Base-by-base conservation (phyloP, 2,113 vertebrate species). In the Lagenorhynchus albirostris region DNA sequence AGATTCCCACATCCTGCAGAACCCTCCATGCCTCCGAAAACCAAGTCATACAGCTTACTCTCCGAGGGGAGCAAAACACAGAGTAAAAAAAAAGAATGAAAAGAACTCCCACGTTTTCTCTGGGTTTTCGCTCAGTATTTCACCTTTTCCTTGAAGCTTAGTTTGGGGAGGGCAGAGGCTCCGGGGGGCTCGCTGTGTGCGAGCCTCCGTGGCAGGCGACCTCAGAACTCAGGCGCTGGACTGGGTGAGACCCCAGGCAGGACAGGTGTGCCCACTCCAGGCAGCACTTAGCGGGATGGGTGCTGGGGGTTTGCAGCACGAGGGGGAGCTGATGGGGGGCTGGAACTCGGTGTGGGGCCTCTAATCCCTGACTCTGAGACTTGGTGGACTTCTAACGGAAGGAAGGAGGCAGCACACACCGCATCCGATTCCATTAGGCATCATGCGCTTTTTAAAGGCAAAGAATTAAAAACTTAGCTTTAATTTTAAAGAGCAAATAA, bases 401-500 rank as follows among this genome's bases (percentile, higher is more conserved):
- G 60, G 17, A n/a, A 21, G 17, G 50, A 91, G 88, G 60, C 33
- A 58, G 12, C 23, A 33, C 25, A 55, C 53, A 80, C 11, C 9
- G 23, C 13, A 36, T 33, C 9, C 3, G 17, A 85, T 47, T 81
- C 38, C 76, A 36, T 55, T 2, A 47, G 12, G 41, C 23, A 77
- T 53, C 41, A 25, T 5, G 29, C 0, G 17, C 9, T 20, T 80
- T 89, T 92, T 95, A 5, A 65, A 93, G 60, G 74, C 65, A 68
- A 67, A 65, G 74, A 60, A 85, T 81, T 86, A 93, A 68, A 76
- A 70, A 18, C 18, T 26, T 82, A 25, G 82, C 25, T 89, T 85
- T 23, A n/a, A 76, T 83, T 73, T 87, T 31, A 96, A 77, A 79
- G 62, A 74, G 38, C 15, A 53, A 53, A 83, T 41, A 63, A 67